phyloP scores from a whole-genome alignment of 1,140 invertebrate species.

The Ruditapes philippinarum region DNA sequence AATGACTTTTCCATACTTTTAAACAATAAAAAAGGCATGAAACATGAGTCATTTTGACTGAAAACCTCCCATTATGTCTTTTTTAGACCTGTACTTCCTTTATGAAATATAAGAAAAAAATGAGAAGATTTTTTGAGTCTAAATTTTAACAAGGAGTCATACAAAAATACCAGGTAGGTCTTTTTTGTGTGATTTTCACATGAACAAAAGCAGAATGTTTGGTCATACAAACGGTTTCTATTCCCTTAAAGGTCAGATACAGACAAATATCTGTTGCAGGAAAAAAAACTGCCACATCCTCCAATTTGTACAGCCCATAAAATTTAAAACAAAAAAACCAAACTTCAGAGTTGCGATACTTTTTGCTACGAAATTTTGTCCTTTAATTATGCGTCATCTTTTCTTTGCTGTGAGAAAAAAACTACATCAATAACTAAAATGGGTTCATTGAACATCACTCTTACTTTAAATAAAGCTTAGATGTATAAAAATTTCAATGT shows the following conservation, averaged over 20 bases:
- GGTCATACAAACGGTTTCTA: not conserved
- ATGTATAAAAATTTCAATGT: constrained; percentile 1
- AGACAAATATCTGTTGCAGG: not conserved
- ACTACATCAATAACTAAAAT: not conserved
- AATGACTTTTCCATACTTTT: too few relatives aligned
- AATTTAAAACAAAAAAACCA: not conserved
- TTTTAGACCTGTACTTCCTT: too few relatives aligned
- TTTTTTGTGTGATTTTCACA: not conserved
- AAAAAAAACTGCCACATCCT: not conserved
- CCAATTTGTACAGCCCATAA: not conserved
- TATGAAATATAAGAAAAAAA: too few relatives aligned
- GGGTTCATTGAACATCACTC: constrained; percentile 27
- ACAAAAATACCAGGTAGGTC: not conserved
- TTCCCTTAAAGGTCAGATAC: not conserved
- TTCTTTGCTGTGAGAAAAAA: not conserved
- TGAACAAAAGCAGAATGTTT: not conserved
- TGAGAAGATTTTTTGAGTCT: not conserved
- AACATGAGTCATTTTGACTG: too few relatives aligned
- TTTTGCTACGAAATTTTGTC: constrained; percentile 9
- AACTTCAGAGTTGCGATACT: not conserved
- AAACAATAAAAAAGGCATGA: too few relatives aligned
- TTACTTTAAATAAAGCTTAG: not conserved
- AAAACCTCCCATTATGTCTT: too few relatives aligned
- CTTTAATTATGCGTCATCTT: constrained; percentile 29
- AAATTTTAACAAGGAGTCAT: not conserved